Percentiles rank a stretch among this genome's conserved stretches.
Evolutionary conservation across 1,140 invertebrate species (phyloP).

Genomic region (Drosophila lacertosa): DNA sequence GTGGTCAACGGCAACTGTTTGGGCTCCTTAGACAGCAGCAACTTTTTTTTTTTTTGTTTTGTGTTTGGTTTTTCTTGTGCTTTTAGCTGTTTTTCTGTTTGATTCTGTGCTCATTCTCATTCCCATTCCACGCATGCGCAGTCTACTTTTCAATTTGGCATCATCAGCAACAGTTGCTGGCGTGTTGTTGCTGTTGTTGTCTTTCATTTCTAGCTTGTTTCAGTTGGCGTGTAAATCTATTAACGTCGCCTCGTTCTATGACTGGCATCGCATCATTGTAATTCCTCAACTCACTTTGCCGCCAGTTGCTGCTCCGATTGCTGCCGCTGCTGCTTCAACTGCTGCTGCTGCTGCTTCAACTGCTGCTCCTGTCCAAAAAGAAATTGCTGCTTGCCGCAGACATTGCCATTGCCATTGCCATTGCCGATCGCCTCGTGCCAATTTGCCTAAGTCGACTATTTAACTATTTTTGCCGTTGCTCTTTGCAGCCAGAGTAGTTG

Average conservation of each 20-base stretch:
- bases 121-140: conserved; percentile 76
- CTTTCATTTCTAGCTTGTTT: conserved; percentile 42
- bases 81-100: conserved; percentile 9
- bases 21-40: background rate
- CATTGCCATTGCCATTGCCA: conserved; percentile 8
- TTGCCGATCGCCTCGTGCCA: conserved; percentile 43
- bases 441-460: conserved; percentile 76
- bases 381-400: too few species aligned
- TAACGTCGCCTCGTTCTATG: conserved; percentile 57
- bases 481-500: conserved; percentile 20
- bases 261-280: conserved; percentile 66
- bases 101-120: conserved; percentile 66
- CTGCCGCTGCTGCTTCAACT: background rate
- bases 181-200: conserved; percentile 27
- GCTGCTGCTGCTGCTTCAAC: too few species aligned
- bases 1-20: conserved; percentile 13
- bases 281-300: conserved; percentile 67
- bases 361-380: background rate
- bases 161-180: conserved; percentile 50
- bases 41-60: background rate
- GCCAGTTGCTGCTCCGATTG: conserved; percentile 27
- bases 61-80: too few species aligned
- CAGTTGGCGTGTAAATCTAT: conserved; percentile 75
- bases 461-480: conserved; percentile 64
- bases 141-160: conserved; percentile 77